Evolutionary conservation across 1,140 invertebrate genomes (phyloP).

Genomic region (Gyrodactylus salaris): DNA sequence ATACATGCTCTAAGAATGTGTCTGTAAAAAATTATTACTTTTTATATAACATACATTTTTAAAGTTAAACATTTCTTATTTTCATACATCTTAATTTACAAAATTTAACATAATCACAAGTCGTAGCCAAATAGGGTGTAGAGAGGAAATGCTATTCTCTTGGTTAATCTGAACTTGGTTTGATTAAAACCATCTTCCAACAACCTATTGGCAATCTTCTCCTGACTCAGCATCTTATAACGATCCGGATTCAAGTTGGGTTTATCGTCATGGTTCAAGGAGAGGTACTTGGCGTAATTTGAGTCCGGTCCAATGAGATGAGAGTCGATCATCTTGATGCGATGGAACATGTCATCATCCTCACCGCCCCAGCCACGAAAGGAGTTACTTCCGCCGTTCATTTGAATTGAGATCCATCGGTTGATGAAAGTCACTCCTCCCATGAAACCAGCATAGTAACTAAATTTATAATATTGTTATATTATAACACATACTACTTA

Average conservation of each 20-base stretch:
- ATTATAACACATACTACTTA: too few species aligned
- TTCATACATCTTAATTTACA: too few species aligned
- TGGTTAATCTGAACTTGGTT: neutral
- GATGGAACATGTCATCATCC: neutral
- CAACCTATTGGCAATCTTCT: neutral
- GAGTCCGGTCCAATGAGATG: neutral
- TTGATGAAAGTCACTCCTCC: neutral
- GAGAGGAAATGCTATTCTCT: neutral
- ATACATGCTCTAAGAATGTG: constrained; percentile 31
- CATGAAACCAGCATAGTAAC: neutral
- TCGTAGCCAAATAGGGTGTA: neutral
- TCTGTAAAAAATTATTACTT: too few species aligned
- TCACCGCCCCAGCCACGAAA: neutral
- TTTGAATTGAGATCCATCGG: neutral
- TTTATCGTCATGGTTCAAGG: neutral
- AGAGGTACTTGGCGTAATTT: neutral
- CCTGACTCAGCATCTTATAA: neutral
- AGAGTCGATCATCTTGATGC: neutral
- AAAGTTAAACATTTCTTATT: too few species aligned
- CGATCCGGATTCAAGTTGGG: neutral
- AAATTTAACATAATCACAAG: too few species aligned
- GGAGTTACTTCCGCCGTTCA: neutral
- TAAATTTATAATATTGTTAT: too few species aligned
- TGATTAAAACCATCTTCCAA: neutral
- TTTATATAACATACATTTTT: too few species aligned